These are phyloP conservation scores for Cettia cetti DNA, from an alignment of 2,113 vertebrate genomes.

Conservation along the genomic window DNA sequence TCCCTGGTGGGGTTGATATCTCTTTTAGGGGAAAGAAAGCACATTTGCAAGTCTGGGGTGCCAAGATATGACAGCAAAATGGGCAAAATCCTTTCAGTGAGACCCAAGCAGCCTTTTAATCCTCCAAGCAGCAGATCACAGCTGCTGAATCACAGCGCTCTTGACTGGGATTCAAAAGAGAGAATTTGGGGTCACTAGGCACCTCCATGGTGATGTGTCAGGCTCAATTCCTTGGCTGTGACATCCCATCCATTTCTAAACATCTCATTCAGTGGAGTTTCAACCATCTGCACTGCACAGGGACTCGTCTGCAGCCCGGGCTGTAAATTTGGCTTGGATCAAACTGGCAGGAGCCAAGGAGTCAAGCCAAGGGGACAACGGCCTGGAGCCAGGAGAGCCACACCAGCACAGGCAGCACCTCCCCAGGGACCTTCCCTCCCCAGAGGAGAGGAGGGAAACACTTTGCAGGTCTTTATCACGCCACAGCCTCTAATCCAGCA, in stretches of 20 bases:
- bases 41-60: not conserved
- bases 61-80: not conserved
- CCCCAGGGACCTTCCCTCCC: not conserved
- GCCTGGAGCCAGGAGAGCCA: not conserved
- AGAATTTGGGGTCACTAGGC: not conserved
- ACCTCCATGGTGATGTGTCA: not conserved
- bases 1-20: accelerated
- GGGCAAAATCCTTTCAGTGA: not conserved
- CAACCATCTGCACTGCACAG: slow-evolving; percentile 43
- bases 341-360: not conserved
- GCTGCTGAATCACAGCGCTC: not conserved
- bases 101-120: slow-evolving; percentile 26
- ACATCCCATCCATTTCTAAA: not conserved
- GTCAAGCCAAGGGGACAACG: not conserved
- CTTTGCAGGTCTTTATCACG: slow-evolving; percentile 27
- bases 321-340: not conserved
- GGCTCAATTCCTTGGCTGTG: not conserved
- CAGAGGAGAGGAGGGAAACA: not conserved
- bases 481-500: not conserved
- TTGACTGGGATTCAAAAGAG: not conserved
- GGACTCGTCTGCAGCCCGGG: not conserved
- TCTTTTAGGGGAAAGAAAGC: not conserved
- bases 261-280: slow-evolving; percentile 17
- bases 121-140: slow-evolving; percentile 10
- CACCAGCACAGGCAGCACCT: not conserved